These are phyloP conservation scores for Tachypleus tridentatus DNA, from an alignment of 1,140 invertebrate genomes.

Conservation along the genomic window DNA sequence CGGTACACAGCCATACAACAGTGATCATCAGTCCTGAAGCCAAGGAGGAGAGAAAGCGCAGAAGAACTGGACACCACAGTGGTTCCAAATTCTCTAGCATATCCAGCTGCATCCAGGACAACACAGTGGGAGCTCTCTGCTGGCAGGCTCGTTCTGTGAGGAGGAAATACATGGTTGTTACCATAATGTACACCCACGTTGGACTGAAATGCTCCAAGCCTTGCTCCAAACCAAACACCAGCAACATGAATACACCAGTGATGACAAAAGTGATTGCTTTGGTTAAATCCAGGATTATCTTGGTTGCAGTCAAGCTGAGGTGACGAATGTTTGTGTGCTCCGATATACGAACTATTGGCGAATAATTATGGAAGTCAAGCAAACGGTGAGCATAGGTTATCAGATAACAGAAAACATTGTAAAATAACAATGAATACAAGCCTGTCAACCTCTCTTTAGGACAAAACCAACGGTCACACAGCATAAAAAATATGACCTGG, in stretches of 20 bases:
- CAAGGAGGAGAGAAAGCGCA: slow-evolving; percentile 43
- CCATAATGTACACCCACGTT: slow-evolving; percentile 45
- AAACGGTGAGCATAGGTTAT: slow-evolving; percentile 45
- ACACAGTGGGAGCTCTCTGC: slow-evolving; percentile 44
- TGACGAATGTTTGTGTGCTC: slow-evolving; percentile 57
- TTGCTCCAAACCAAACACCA: slow-evolving; percentile 59
- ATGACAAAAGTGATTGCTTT: slow-evolving; percentile 66
- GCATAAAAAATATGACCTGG: slow-evolving; percentile 55
- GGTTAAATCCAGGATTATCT: slow-evolving; percentile 66
- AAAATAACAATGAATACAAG: slow-evolving; percentile 65
- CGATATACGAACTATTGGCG: slow-evolving; percentile 55
- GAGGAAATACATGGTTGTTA: slow-evolving; percentile 56
- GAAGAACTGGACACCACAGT: slow-evolving; percentile 50
- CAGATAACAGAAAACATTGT: slow-evolving; percentile 63
- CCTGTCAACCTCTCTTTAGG: slow-evolving; percentile 49
- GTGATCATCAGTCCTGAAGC: slow-evolving; percentile 26
- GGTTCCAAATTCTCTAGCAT: slow-evolving; percentile 51
- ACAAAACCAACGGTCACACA: slow-evolving; percentile 51
- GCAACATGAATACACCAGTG: slow-evolving; percentile 59
- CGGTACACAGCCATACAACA: slow-evolving; percentile 16
- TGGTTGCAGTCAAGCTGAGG: slow-evolving; percentile 64
- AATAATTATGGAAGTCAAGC: slow-evolving; percentile 44
- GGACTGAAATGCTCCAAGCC: slow-evolving; percentile 58
- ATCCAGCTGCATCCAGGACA: slow-evolving; percentile 45
- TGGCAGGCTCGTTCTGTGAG: slow-evolving; percentile 51